Conservation (phyloP, 2,113 vertebrate species). For the Eudyptes chrysolophus region DNA sequence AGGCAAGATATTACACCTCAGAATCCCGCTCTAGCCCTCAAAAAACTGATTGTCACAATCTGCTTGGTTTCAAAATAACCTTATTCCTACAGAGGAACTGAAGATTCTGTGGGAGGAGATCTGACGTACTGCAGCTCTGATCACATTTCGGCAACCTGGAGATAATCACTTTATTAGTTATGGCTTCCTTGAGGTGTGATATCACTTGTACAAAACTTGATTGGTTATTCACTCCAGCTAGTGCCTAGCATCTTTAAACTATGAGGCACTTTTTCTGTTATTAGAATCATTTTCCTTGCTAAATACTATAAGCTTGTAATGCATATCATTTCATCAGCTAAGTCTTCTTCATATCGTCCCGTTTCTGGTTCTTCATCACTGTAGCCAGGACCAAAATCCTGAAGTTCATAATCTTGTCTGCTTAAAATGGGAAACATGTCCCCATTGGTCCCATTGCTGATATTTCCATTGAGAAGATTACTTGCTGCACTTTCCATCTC, state of each 20-base stretch:
- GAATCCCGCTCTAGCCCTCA: conserved; percentile 35
- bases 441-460: conserved; percentile 79
- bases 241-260: conserved; percentile 85
- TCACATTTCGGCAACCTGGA: conserved; percentile 29
- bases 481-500: conserved; percentile 99
- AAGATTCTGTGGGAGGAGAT: background rate
- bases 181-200: conserved; percentile 77
- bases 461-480: conserved; percentile 88
- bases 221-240: conserved; percentile 70
- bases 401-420: conserved; percentile 88
- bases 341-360: conserved; percentile 91
- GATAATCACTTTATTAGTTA: conserved; percentile 61
- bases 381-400: conserved; percentile 90
- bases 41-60: conserved; percentile 54
- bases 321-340: conserved; percentile 99
- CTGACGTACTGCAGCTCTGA: background rate
- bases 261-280: conserved; percentile 92
- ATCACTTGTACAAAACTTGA: conserved; percentile 65
- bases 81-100: conserved; percentile 5
- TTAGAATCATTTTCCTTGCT: conserved; percentile 76
- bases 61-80: conserved; percentile 12
- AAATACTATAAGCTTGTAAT: conserved; percentile 96
- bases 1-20: conserved; percentile 50
- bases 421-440: conserved; percentile 82
- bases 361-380: conserved; percentile 93